A percentile compares a stretch with the other conserved stretches of the same genome.
Conservation (phyloP, 1,140 invertebrate species). For the Trypoxylus dichotomus region DNA sequence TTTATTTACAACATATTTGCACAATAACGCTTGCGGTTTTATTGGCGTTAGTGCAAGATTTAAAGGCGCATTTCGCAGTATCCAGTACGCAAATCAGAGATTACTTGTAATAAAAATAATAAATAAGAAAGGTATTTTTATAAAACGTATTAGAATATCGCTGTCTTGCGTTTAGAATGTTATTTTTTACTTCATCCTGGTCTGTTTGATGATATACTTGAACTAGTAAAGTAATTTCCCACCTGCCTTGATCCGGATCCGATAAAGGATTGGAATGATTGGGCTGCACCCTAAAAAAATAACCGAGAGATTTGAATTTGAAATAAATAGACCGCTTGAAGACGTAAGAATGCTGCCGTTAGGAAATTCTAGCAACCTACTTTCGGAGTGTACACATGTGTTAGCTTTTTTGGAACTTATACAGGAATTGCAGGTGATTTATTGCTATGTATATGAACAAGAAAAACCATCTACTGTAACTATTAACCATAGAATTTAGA, state of each 20-base stretch:
- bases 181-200: conserved; percentile 35
- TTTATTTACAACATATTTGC: not conserved
- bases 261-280: conserved; percentile 44
- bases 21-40: not conserved
- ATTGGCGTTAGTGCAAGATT: not conserved
- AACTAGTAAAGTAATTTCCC: conserved; percentile 35
- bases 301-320: not conserved
- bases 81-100: not conserved
- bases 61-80: not conserved
- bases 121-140: conserved; percentile 2
- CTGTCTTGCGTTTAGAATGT: not conserved
- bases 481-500: not conserved
- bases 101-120: not conserved
- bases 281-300: conserved; percentile 46
- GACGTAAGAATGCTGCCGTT: not conserved
- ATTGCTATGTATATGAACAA: not conserved
- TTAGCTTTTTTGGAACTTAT: not conserved
- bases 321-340: not conserved
- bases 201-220: conserved; percentile 36
- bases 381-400: not conserved
- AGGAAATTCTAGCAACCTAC: not conserved
- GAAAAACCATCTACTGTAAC: not conserved
- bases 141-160: too few relatives aligned
- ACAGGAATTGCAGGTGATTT: not conserved
- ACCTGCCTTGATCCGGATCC: conserved; percentile 45